Base-by-base conservation (phyloP, 2,888 invertebrate genomes). In the Atethmia centrago region DNA sequence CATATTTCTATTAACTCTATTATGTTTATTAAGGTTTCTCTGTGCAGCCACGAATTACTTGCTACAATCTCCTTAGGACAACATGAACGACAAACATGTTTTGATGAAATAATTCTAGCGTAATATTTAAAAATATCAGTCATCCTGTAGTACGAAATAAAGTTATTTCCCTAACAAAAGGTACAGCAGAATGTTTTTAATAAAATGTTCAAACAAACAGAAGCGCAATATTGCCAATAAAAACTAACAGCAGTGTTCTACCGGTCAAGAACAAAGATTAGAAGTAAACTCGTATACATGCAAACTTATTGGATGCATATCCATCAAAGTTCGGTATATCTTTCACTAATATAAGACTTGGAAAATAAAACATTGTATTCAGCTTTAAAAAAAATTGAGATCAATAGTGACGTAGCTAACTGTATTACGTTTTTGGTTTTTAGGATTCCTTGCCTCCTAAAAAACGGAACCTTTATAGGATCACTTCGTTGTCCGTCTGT, bases 1-100 rank as follows among this genome's bases (percentile, higher is more conserved):
- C 83, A 84, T 84, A 80, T 84, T 80, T 68, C 67, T 78, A 79
- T 82, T 76, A 84, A 80, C 71, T 76, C 63, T 74, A 74, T 64
- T 77, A 78, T 70, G 75, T 84, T 86, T 84, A 85, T 69, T 77
- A 80, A 68, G 77, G 70, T 78, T 77, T 70, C 58, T 63, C 61
- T 66, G 69, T 69, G 65, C 61, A 56, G 42, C 55, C 69, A 56
- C 66, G 58, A 59, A 63, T 64, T 58, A 66, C 61, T 56, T 53
- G 56, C 62, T 69, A 76, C 61, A 68, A 31, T 61, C 76, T 75
- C 12, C 74, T 19, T 25, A 28, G 65, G 65, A 28, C 45, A 65
- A 74, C 65, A 45, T 45, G 42, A 66, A 51, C 40, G 21, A 49
- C 31, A 76, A 67, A 49, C 47, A 42, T 42, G 42, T 68, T 76